Base-by-base conservation (phyloP, 2,113 vertebrate species). In the Sminthopsis crassicaudata region DNA sequence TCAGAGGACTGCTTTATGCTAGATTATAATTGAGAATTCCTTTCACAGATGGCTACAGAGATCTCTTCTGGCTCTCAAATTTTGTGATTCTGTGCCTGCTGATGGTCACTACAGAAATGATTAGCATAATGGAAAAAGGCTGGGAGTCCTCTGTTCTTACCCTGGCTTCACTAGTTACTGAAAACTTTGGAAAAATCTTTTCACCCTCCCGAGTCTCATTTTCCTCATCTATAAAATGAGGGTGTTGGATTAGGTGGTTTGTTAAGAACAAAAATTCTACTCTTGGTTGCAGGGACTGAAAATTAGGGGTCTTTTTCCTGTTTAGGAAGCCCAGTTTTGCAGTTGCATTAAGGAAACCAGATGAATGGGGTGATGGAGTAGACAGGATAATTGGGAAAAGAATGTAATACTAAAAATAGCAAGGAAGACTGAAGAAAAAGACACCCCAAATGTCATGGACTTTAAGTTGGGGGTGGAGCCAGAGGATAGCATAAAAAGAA, bases 361-460 rank as follows among this genome's bases (percentile, higher is more conserved):
- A 42, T 84, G 57, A 93, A 24, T 51, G 57, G 16, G 90, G 60
- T 51, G 6, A 84, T 22, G 26, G 53, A 96, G 93, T 94, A 89
- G 91, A 30, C 27, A 6, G 51, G 51, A 11, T 46, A 0, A 0
- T 55, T 53, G 84, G 48, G 67, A 94, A 90, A 84, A 91, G 67
- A 97, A 95, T 90, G 89, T 53, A 76, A 11, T 55, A 8, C 97
- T 97, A 97, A 98, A 96, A 97, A 97, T 98, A 98, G 95, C 53
- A 53, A 90, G 60, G n/a, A 24, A 91, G 54, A 92, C 90, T 84
- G 0, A 0, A 0, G 30, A 2, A 97, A 98, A 96, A 98, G 97
- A 95, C 89, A 53, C 90, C 95, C 93, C 96, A 95, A 95, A 42
- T 84, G 67, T 94, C 76, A 51, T 93, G 91, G 96, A 96, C 60